A percentile compares a stretch with the other conserved stretches of the same genome.
Conservation (phyloP, 2,888 invertebrate species). For the Hirudinaria manillensis region DNA sequence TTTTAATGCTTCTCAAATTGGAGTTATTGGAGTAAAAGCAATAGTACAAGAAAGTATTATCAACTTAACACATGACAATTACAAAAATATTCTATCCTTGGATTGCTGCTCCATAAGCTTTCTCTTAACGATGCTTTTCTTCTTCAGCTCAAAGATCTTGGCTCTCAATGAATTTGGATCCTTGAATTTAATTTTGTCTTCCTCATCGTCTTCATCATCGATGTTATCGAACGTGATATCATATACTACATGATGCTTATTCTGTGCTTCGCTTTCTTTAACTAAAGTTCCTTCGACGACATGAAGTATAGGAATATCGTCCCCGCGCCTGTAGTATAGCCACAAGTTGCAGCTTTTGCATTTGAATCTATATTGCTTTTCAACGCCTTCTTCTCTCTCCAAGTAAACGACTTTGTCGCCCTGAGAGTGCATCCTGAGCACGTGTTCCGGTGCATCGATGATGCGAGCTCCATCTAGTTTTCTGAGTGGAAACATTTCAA, state of each 20-base stretch:
- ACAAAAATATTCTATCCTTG: too few species aligned
- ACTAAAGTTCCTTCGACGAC: conserved; percentile 70
- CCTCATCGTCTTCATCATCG: conserved; percentile 98
- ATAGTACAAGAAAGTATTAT: too few species aligned
- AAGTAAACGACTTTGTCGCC: conserved; percentile 66
- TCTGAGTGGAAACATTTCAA: conserved; percentile 73
- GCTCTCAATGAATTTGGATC: conserved; percentile 99
- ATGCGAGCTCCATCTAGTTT: conserved; percentile 86
- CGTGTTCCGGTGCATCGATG: conserved; percentile 85
- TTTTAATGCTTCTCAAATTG: too few species aligned
- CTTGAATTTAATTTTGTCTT: conserved; percentile 96
- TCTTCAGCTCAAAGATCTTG: conserved; percentile 86
- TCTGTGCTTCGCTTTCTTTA: conserved; percentile 58
- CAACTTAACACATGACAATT: too few species aligned
- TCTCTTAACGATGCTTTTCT: conserved; percentile 85
- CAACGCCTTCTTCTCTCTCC: conserved; percentile 72
- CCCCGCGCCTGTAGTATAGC: conserved; percentile 79
- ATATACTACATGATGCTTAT: conserved; percentile 60
- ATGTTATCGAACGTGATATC: conserved; percentile 87
- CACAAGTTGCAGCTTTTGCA: conserved; percentile 81
- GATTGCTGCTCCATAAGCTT: conserved; percentile 55
- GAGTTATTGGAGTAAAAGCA: too few species aligned
- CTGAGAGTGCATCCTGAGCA: conserved; percentile 87
- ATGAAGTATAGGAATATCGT: conserved; percentile 74
- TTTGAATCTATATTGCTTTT: conserved; percentile 80